phyloP scores from a whole-genome alignment of 1,140 invertebrate genomes.

The Asobara japonica region DNA sequence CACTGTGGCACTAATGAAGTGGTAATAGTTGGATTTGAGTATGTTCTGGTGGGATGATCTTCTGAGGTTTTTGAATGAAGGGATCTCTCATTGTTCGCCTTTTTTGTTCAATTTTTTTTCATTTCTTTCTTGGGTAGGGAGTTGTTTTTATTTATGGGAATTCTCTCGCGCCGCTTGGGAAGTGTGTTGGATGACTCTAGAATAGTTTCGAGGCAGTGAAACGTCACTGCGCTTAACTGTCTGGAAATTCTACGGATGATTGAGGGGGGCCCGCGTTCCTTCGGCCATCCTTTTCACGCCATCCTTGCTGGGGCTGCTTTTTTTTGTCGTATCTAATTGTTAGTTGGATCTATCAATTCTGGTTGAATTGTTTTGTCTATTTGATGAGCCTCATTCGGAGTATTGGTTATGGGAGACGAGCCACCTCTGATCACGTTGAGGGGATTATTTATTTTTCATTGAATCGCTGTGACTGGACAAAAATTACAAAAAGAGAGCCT shows the following conservation, averaged over 20 bases:
- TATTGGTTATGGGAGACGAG: neutral
- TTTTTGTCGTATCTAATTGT: neutral
- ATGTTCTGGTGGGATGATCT: neutral
- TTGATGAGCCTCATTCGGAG: neutral
- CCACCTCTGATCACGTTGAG: no score
- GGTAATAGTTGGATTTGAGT: neutral
- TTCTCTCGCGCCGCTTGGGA: neutral
- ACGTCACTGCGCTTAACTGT: slow-evolving; percentile 29
- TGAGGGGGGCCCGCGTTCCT: slow-evolving; percentile 3
- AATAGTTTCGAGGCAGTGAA: slow-evolving; percentile 20
- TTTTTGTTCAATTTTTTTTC: neutral
- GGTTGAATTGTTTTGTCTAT: neutral
- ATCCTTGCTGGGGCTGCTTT: neutral
- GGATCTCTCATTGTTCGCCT: neutral
- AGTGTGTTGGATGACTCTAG: slow-evolving; percentile 3
- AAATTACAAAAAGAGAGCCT: neutral
- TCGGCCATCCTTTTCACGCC: slow-evolving; percentile 15
- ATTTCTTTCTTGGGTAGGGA: neutral
- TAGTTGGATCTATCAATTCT: neutral
- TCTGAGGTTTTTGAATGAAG: neutral
- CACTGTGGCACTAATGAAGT: neutral
- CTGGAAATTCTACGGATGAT: slow-evolving; percentile 39
- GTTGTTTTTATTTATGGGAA: neutral
- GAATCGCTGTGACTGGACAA: neutral
- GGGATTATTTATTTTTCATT: neutral